Evolutionary conservation across 2,797 vertebrate species (phyloP).

Genomic region (Callimico goeldii): DNA sequence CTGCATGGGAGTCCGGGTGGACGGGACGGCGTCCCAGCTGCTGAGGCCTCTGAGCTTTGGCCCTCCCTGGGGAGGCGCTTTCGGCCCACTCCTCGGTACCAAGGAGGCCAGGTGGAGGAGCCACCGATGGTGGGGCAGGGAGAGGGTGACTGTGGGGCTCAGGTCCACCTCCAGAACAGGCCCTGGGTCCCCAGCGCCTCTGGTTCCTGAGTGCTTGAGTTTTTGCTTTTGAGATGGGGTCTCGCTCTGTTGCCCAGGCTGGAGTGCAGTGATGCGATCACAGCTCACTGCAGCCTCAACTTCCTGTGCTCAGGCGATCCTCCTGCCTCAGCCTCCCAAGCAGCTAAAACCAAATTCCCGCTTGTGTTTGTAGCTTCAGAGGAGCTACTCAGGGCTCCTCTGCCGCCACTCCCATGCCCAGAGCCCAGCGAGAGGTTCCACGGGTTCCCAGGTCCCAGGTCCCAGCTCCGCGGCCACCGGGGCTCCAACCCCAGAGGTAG

Average conservation of each 20-base stretch:
- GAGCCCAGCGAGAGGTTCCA: background rate
- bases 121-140: too few relatives aligned
- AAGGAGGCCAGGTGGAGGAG: background rate
- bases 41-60: background rate
- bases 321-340: background rate
- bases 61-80: background rate
- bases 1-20: accelerated
- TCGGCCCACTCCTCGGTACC: background rate
- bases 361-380: background rate
- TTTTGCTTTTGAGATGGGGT: background rate
- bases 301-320: background rate
- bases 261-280: background rate
- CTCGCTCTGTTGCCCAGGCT: background rate
- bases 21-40: too few relatives aligned
- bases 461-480: accelerated
- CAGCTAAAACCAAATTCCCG: background rate
- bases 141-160: background rate
- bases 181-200: background rate
- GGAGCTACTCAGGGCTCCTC: background rate
- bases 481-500: background rate
- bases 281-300: background rate
- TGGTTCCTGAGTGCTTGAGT: background rate
- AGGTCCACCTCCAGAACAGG: background rate
- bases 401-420: background rate
- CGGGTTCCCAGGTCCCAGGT: background rate